A percentile compares a stretch with the other conserved stretches of the same genome.
These are phyloP conservation scores for Teleogryllus occipitalis DNA, from an alignment of 1,140 invertebrate genomes.

Conservation along the genomic window DNA sequence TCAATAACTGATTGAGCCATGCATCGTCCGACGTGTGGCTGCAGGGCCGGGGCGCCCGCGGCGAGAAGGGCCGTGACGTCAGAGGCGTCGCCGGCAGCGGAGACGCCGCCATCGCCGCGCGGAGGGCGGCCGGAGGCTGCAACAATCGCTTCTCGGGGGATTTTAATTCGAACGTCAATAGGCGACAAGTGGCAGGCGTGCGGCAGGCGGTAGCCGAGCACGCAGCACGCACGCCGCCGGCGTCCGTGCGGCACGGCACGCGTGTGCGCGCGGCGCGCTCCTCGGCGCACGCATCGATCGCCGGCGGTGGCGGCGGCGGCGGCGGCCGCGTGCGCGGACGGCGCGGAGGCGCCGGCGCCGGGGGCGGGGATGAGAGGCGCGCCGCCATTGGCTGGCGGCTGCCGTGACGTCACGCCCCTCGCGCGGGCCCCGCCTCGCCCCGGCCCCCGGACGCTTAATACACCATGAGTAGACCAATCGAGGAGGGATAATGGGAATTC, in stretches of 20 bases:
- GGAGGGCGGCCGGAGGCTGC: no score
- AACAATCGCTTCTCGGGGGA: not conserved
- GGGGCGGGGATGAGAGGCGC: not conserved
- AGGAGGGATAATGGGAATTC: conserved; percentile 20
- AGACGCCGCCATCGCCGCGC: not conserved
- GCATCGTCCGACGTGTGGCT: no score
- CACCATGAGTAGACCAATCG: conserved; percentile 15
- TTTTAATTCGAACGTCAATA: conserved; percentile 2
- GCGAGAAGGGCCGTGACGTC: no score
- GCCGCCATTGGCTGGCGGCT: conserved; percentile 15
- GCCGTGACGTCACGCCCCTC: conserved; percentile 20
- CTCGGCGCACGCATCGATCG: not conserved
- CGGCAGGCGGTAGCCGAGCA: not conserved
- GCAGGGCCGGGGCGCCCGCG: no score
- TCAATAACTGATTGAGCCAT: no score
- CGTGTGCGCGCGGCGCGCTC: not conserved
- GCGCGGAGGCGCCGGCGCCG: not conserved
- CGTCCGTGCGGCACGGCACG: no score
- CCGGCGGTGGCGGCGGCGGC: no score
- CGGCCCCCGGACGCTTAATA: conserved; percentile 10
- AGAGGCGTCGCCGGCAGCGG: no score
- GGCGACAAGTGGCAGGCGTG: not conserved
- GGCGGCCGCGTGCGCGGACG: not conserved
- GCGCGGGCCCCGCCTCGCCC: conserved; percentile 1
- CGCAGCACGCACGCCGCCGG: not conserved